These are phyloP conservation scores for Falco concolor DNA, from an alignment of 2,797 vertebrate genomes.

Conservation along the genomic window DNA sequence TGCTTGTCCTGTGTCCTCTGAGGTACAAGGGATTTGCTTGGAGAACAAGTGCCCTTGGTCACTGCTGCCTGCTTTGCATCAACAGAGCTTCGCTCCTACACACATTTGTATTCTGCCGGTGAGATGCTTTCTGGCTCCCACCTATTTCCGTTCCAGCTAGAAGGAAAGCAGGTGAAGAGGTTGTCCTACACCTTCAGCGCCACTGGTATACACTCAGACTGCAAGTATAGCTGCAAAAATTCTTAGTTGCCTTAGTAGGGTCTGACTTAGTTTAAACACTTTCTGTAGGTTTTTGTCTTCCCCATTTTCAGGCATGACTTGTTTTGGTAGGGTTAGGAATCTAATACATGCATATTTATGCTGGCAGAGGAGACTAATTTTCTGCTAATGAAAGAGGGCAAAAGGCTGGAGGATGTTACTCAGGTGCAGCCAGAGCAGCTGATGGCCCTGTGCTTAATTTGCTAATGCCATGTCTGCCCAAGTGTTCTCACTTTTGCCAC, in stretches of 20 bases:
- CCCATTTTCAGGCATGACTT: neutral
- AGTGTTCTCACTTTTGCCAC: neutral
- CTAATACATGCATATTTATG: neutral
- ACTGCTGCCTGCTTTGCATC: neutral
- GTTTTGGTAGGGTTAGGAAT: neutral
- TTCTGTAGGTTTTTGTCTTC: neutral
- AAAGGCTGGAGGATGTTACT: neutral
- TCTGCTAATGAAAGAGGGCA: neutral
- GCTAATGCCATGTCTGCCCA: neutral
- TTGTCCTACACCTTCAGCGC: neutral
- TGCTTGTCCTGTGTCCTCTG: neutral
- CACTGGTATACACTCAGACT: neutral
- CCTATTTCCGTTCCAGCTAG: neutral
- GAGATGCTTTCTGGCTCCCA: neutral
- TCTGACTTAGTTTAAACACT: neutral
- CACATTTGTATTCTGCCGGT: fast-evolving
- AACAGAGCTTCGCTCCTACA: neutral
- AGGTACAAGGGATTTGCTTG: neutral
- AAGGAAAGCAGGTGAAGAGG: neutral
- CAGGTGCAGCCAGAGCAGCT: neutral
- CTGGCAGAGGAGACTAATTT: neutral
- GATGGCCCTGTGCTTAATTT: neutral
- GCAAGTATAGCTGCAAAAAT: neutral
- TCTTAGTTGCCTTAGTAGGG: neutral
- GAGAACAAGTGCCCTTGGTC: neutral